phyloP scores from a whole-genome alignment of 2,888 invertebrate species.

The Oegoconia quadripuncta region DNA sequence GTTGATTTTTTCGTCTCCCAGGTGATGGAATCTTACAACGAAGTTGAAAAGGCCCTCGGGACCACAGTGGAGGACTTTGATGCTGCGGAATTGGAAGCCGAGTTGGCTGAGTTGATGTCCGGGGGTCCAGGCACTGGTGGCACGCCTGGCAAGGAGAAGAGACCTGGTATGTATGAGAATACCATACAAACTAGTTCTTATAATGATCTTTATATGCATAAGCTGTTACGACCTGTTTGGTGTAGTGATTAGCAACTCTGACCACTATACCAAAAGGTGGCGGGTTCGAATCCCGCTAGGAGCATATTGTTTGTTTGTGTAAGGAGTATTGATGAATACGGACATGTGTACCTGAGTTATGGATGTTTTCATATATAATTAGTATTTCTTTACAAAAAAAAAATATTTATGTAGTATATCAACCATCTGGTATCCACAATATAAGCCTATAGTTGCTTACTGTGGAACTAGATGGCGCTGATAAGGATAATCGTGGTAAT shows the following conservation, averaged over 20 bases:
- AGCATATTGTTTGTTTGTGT: too few species aligned
- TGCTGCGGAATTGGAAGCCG: constrained; percentile 83
- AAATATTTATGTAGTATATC: too few species aligned
- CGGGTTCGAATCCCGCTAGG: too few species aligned
- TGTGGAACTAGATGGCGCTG: neutral
- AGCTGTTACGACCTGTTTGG: neutral
- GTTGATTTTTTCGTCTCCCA: constrained; percentile 31
- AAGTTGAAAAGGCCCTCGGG: constrained; percentile 58
- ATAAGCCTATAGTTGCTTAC: too few species aligned
- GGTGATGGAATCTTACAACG: constrained; percentile 72
- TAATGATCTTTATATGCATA: neutral
- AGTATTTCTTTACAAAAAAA: too few species aligned
- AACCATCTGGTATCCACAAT: too few species aligned
- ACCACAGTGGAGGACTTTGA: constrained; percentile 70
- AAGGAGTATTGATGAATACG: too few species aligned
- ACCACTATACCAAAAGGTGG: too few species aligned
- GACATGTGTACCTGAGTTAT: too few species aligned
- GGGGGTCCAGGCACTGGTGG: constrained; percentile 35
- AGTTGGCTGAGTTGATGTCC: constrained; percentile 80
- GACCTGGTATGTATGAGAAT: constrained; percentile 14
- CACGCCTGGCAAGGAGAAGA: constrained; percentile 34
- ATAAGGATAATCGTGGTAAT: neutral
- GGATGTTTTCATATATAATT: too few species aligned
- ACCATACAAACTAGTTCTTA: neutral
- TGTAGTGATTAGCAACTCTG: too few species aligned